Evolutionary conservation across 2,113 vertebrate genomes (phyloP).

Genomic region (Atrichornis clamosus): DNA sequence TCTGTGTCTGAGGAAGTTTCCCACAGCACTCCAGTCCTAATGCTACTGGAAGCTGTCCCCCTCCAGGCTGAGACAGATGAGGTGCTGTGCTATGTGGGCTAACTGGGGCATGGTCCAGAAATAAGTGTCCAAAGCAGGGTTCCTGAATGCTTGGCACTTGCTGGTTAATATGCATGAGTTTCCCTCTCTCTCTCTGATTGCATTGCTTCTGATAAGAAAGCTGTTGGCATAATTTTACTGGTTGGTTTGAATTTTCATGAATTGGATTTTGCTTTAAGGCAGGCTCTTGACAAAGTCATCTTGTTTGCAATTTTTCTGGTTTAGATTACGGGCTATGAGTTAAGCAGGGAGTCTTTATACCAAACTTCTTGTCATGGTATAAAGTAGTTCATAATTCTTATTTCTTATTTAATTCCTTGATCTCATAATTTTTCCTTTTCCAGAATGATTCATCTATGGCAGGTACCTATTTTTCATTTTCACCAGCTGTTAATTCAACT

Average conservation of each 20-base stretch:
- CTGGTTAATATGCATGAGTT: not conserved
- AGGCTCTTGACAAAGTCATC: not conserved
- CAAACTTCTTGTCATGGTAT: not conserved
- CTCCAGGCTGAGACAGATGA: not conserved
- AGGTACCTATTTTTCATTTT: not conserved
- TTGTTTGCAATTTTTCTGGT: not conserved
- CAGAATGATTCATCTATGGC: not conserved
- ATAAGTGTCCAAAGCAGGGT: rapidly evolving
- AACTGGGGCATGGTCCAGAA: rapidly evolving
- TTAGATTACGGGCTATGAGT: not conserved
- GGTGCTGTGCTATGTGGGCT: not conserved
- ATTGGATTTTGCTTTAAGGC: not conserved
- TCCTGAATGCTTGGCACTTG: not conserved
- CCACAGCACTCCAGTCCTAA: not conserved
- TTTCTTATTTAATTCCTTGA: not conserved
- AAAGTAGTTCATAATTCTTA: not conserved
- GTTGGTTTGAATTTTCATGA: not conserved
- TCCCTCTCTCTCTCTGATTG: not conserved
- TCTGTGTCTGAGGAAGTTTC: not conserved
- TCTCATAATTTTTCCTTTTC: not conserved
- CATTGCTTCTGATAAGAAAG: not conserved
- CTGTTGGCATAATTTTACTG: not conserved
- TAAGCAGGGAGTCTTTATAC: not conserved
- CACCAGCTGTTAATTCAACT: not conserved
- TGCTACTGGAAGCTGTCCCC: not conserved